Evolutionary conservation across 2,113 vertebrate species (phyloP), one percentile per base, ranked within the genome.

Genomic region (Pelmatolapia mariae): DNA sequence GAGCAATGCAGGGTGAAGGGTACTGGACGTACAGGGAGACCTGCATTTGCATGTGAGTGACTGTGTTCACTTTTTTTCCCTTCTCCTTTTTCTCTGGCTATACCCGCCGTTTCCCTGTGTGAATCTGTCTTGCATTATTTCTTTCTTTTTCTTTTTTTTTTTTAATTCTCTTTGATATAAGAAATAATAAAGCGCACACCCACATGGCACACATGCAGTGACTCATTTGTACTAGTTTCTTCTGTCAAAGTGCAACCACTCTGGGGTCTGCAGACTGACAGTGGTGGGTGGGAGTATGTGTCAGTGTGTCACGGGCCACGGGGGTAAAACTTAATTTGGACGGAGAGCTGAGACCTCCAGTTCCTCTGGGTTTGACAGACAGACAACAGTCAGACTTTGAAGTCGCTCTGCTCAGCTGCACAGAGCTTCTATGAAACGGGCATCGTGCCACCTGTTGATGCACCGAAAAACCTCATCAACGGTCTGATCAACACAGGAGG

Each of bases 401-500:
- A 90, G 83, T 81, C 4, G 10, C 24, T 82, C n/a, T 12, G 87
- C 87, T 86, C 16, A n/a, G 47, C 82, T 38, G 59, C 38, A 38
- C 68, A 19, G 85, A 89, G 84, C 68, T 56, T 73, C 80, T 38
- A 54, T 54, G 26, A 68, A 86, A 79, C 33, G 8, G 83, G 84
- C 54, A 5, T 63, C 59, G 50, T 66, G 88, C 84, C 91, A 93
- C 92, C 89, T 93, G 91, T 85, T 91, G 92, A 87, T 89, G 63
- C 80, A 84, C 59, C 40, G 29, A 31, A 78, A 93, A 90, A 90
- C 56, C 83, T 90, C 84, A 88, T 91, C 92, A 90, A 54, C 43
- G 11, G 52, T n/a, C 10, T 68, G 10, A 40, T 29, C 73, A 8
- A 53, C 89, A 85, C 87, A 90, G 87, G 81, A 85, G 79, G 47